Evolutionary conservation across 2,888 invertebrate species (phyloP), one percentile per base, ranked within the genome.

Genomic region (Orchesella flavescens): DNA sequence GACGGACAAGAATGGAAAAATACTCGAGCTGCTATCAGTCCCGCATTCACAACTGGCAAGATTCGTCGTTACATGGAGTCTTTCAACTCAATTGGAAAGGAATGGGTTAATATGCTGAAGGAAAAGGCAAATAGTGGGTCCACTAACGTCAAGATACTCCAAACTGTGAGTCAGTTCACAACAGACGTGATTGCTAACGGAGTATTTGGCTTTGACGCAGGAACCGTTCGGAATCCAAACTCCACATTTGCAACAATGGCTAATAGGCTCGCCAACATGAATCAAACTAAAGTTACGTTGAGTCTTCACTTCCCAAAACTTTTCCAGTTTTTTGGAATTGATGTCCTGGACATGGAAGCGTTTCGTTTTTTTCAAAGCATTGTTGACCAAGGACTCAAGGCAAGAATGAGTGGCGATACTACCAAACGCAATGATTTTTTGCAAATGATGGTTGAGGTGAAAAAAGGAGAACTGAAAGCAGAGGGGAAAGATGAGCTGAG

Each of bases 161-260:
- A n/a, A 4, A 21, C 46, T 13, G 17, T 59, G 19, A 73, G 23
- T 7, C 71, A 86, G 19, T 88, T 73, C 59, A 85, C 85, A 0
- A 86, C 85, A 1, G 88, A 88, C 69, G 86, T 88, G 1, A 89
- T 91, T 1, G 89, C 89, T 0, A 90, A 90, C 0, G 89, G 90
- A 3, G 90, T 91, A 0, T 91, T 91, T 83, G 91, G 91, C 0
- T 90, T 91, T 3, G 89, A 89, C 7, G 88, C 89, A 0, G 86
- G 90, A 55, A 88, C 89, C 0, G 89, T 89, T 0, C 90, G 90
- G 68, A 79, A 88, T 21, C 63, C 59, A 1, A 89, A 91, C 43
- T 77, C 91, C 89, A 0, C 90, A 90, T 15, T 91, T 90, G 49
- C 88, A 89, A 15, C 44, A 44, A 79, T 71, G 80, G 84, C 57